Evolutionary conservation across 1,140 invertebrate species (phyloP), one percentile per base, ranked within the genome.

Genomic region (Stenopsyche tienmushanensis): DNA sequence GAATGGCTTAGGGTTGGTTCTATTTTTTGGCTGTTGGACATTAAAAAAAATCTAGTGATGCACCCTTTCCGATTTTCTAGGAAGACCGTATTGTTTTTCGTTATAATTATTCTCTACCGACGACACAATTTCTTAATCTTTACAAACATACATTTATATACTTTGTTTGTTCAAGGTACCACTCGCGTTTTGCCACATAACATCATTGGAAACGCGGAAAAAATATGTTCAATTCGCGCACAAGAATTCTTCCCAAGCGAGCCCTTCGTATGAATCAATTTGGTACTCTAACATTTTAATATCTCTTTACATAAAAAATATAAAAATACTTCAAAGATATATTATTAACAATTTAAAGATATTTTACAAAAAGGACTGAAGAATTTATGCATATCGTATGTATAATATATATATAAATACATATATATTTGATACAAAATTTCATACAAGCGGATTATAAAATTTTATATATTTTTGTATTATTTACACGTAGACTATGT

Each of bases 401-500:
- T 57, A 42, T 60, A 44, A 66, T 66, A 54, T 24, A 62, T 54
- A 50, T 49, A 47, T 64, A 57, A 39, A 66, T 55, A n/a, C n/a
- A n/a, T n/a, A n/a, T 58, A 58, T 58, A 53, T 58, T 64, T 50
- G 45, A 64, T 67, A 63, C 54, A 68, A 68, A 68, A 64, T 44
- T 68, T 67, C 25, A 67, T 64, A 59, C 44, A 66, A 60, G 58
- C 47, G 39, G 47, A 53, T 62, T 62, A 50, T 62, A 52, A 62
- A 62, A 62, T 42, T 62, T 45, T 20, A 26, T 41, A 39, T 52
- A 52, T 25, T 45, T 60, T 47, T 47, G n/a, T 49, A 15, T 20
- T 67, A 67, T 78, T 82, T 83, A 85, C 67, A 85, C 84, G 72
- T 85, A 85, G 74, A 85, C 84, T 79, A 85, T 84, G 73, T 85